A percentile compares a stretch with the other conserved stretches of the same genome.
Conservation (phyloP, 1,140 invertebrate species). For the Arctopsyche grandis region DNA sequence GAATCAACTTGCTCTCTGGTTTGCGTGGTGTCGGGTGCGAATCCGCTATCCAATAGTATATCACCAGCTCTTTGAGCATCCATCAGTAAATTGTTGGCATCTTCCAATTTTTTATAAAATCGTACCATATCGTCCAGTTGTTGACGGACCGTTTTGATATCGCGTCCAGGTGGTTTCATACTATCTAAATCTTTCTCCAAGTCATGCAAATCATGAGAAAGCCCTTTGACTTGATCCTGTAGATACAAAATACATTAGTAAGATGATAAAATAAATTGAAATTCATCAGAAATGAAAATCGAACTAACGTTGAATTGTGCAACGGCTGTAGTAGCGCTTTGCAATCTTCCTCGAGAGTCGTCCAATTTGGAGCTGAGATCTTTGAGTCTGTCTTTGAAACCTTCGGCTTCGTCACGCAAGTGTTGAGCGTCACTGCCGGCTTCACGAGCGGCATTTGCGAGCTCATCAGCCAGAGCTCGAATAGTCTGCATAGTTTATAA, state of each 20-base stretch:
- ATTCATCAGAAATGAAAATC: background rate
- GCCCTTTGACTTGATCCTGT: constrained; percentile 80
- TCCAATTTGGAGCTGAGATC: constrained; percentile 82
- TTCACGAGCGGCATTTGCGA: constrained; percentile 63
- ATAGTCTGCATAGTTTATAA: constrained; percentile 37
- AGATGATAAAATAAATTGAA: background rate
- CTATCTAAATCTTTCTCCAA: constrained; percentile 86
- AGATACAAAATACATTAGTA: constrained; percentile 40
- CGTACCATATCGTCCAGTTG: constrained; percentile 84
- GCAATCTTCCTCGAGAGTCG: constrained; percentile 82
- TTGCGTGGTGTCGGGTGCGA: constrained; percentile 82
- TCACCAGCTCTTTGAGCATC: constrained; percentile 79
- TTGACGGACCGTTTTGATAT: constrained; percentile 83
- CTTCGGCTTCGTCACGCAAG: constrained; percentile 81
- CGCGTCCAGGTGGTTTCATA: constrained; percentile 86
- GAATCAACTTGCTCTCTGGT: constrained; percentile 81
- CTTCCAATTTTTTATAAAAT: constrained; percentile 75
- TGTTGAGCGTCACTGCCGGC: constrained; percentile 78
- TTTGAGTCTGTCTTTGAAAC: constrained; percentile 80
- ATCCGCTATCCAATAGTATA: constrained; percentile 82
- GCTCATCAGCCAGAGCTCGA: constrained; percentile 62
- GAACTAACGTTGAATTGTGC: constrained; percentile 79
- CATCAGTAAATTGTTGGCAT: constrained; percentile 74
- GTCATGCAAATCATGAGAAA: constrained; percentile 79
- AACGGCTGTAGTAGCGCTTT: constrained; percentile 87